Evolutionary conservation across 2,797 vertebrate species (phyloP).

Genomic region (Pyrrhura leucotis): DNA sequence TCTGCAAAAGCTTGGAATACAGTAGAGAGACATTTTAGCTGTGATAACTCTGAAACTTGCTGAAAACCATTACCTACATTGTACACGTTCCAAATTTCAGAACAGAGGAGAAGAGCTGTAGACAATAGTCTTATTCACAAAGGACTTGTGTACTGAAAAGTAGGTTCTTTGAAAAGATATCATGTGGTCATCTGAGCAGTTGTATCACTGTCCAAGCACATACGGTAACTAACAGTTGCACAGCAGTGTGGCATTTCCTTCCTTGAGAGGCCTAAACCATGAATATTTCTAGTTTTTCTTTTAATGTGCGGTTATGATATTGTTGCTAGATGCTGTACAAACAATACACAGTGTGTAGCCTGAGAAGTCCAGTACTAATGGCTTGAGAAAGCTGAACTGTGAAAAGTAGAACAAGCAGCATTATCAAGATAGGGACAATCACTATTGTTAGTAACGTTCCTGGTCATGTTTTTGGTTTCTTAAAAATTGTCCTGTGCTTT

Average conservation of each 20-base stretch:
- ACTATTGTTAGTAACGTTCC: not conserved
- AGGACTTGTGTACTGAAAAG: not conserved
- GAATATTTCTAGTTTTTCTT: not conserved
- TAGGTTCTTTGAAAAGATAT: not conserved
- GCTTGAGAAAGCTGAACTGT: not conserved
- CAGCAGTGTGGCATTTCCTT: constrained; percentile 21
- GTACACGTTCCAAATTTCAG: constrained; percentile 7
- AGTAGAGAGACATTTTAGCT: not conserved
- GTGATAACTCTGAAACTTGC: not conserved
- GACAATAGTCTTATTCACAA: constrained; percentile 17
- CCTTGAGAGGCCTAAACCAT: not conserved
- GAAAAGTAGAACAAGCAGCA: not conserved
- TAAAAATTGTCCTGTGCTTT: not conserved
- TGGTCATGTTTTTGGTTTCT: not conserved
- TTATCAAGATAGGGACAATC: not conserved
- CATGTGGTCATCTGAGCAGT: not conserved
- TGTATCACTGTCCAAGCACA: not conserved
- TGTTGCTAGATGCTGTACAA: not conserved
- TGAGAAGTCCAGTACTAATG: not conserved
- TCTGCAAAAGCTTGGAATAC: not conserved
- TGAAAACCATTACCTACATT: not conserved
- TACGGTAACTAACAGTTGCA: not conserved
- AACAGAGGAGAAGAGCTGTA: not conserved
- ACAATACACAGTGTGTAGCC: not conserved
- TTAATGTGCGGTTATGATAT: not conserved